Evolutionary conservation across 1,140 invertebrate species (phyloP), one percentile per base, ranked within the genome.

Genomic region (Venturia canescens): DNA sequence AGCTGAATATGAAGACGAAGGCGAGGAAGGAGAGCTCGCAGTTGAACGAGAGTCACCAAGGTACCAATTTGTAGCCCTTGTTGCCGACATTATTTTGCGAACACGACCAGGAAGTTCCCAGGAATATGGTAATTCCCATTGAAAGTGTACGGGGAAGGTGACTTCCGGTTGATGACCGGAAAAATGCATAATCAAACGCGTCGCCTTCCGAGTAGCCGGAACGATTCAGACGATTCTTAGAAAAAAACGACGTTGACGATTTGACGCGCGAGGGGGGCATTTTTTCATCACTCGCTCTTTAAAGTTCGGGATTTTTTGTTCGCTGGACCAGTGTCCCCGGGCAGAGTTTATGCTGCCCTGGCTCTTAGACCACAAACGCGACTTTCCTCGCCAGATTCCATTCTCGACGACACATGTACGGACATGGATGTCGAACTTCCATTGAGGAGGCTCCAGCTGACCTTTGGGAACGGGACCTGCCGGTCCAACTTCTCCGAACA

Each of bases 401-500:
- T 44, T 44, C 38, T 44, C 38, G 38, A 44, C 38, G 38, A 44
- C 38, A 44, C 38, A 44, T 44, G 38, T 44, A 44, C 13, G 38
- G 7, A 44, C 38, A 11, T 44, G 1, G 38, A 44, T 44, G 38
- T 44, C 38, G 53, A 57, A 23, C 16, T 48, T n/a, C 53, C 53
- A 57, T 57, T 57, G 53, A 57, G 18, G 53, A 57, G 6, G 53
- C 3, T 57, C 53, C 53, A 57, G 53, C 15, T 57, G 53, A 57
- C 53, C 53, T 57, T 57, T 57, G 53, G 21, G 18, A 57, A n/a
- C 21, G 53, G 53, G n/a, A 57, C 53, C 53, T 57, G 53, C 53
- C 5, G 18, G 18, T 57, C 4, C 18, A 23, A 57, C 1, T 57
- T 57, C 53, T 23, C 1, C 53, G 53, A 57, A 57, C 21, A 18